phyloP scores from a whole-genome alignment of 2,113 vertebrate genomes.

The Harpagus bidentatus region DNA sequence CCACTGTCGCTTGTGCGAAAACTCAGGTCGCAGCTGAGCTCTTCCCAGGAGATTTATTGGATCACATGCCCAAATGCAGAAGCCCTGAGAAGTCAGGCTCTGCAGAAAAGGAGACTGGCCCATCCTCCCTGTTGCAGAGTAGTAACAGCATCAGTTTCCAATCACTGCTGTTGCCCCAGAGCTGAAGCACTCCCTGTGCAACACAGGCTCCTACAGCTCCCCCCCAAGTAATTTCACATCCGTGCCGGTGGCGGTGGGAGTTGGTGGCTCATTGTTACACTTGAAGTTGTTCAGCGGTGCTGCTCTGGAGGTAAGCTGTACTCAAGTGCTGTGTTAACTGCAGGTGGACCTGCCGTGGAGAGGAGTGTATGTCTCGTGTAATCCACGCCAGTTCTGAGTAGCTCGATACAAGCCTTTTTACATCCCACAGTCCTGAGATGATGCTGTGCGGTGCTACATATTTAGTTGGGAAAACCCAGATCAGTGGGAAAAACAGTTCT shows the following conservation, averaged over 20 bases:
- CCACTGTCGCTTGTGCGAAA: background rate
- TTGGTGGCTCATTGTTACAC: background rate
- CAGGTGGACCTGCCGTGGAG: background rate
- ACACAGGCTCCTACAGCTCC: background rate
- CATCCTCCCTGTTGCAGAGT: background rate
- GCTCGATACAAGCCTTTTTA: background rate
- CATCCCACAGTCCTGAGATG: background rate
- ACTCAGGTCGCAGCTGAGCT: background rate
- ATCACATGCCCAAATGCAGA: background rate
- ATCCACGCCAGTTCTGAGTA: background rate
- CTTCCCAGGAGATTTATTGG: background rate
- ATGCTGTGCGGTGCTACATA: too few relatives aligned
- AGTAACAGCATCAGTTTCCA: background rate
- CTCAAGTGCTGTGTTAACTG: background rate
- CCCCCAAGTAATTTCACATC: background rate
- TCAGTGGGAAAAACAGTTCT: background rate
- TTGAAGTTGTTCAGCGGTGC: background rate
- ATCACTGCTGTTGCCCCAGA: background rate
- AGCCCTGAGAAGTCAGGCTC: background rate
- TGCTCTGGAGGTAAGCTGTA: background rate
- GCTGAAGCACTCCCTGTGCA: background rate
- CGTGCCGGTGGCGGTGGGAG: rapidly evolving
- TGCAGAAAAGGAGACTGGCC: background rate
- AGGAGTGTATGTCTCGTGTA: background rate
- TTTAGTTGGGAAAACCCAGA: background rate